These are phyloP conservation scores for Trinorchestia longiramus DNA, from an alignment of 1,140 invertebrate genomes.

Conservation along the genomic window DNA sequence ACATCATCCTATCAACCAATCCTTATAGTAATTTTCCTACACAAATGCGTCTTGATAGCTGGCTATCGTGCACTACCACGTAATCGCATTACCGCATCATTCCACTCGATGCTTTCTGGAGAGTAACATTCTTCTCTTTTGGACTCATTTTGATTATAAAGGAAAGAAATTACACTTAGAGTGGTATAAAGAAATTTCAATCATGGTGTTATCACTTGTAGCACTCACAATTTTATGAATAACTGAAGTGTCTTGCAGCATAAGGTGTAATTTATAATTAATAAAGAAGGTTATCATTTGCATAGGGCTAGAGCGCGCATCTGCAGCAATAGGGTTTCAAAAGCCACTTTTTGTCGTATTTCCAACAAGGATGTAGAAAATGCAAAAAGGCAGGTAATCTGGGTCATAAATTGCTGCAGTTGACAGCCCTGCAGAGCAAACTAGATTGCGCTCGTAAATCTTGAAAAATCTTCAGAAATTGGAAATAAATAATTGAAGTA, in stretches of 20 bases:
- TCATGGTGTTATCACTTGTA: neutral
- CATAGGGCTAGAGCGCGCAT: neutral
- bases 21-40: slow-evolving; percentile 46
- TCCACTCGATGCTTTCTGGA: slow-evolving; percentile 38
- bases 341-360: slow-evolving; percentile 41
- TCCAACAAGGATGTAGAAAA: slow-evolving; percentile 50
- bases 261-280: neutral
- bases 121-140: slow-evolving; percentile 9
- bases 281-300: slow-evolving; percentile 13
- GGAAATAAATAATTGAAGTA: slow-evolving; percentile 47
- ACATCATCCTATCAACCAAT: slow-evolving; percentile 24
- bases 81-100: slow-evolving; percentile 43
- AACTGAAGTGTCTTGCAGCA: neutral
- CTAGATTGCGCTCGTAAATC: slow-evolving; percentile 54
- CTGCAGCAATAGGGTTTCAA: neutral
- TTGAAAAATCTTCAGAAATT: slow-evolving; percentile 38
- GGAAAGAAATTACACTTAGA: neutral
- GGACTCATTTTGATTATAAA: neutral
- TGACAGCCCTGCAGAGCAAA: slow-evolving; percentile 48
- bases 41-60: slow-evolving; percentile 35
- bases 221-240: neutral
- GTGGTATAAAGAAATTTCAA: neutral
- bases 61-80: slow-evolving; percentile 3
- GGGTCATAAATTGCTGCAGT: slow-evolving; percentile 36
- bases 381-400: slow-evolving; percentile 24